Conservation (phyloP, 2,888 invertebrate genomes). For the Scaptomyza polygonia region DNA sequence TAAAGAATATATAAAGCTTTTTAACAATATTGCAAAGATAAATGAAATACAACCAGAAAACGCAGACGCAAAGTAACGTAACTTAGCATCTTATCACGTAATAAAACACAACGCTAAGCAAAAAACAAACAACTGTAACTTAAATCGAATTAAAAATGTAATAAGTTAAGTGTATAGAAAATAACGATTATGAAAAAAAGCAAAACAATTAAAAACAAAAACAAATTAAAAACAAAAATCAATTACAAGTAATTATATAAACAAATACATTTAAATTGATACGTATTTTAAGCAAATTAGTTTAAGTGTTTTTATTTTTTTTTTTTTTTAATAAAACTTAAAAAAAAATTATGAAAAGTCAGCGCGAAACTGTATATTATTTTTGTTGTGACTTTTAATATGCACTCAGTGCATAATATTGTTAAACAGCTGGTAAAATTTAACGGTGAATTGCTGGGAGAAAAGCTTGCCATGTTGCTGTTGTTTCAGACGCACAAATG, state of each 20-base stretch:
- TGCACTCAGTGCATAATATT: too few relatives aligned
- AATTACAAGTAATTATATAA: conserved; percentile 53
- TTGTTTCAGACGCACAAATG: too few relatives aligned
- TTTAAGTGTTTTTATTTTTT: conserved; percentile 79
- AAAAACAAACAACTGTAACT: conserved; percentile 55
- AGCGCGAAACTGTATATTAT: not conserved
- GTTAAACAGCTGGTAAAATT: too few relatives aligned
- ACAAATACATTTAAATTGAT: conserved; percentile 66
- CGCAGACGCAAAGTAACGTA: conserved; percentile 17
- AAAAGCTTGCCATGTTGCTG: too few relatives aligned
- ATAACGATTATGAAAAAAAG: conserved; percentile 40
- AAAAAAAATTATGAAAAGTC: conserved; percentile 35
- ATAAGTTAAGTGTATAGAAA: conserved; percentile 46
- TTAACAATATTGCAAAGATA: conserved; percentile 16
- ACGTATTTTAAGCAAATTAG: conserved; percentile 72
- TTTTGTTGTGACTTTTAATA: too few relatives aligned
- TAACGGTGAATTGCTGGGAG: too few relatives aligned
- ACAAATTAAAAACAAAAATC: conserved; percentile 35
- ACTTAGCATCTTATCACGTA: conserved; percentile 9
- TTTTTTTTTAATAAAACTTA: conserved; percentile 72
- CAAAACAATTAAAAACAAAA: conserved; percentile 9
- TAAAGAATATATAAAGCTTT: conserved; percentile 5
- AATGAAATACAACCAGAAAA: conserved; percentile 15
- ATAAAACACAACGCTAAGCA: conserved; percentile 21
- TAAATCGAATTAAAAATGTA: conserved; percentile 70